A percentile compares a stretch with the other conserved stretches of the same genome.
Evolutionary conservation across 2,797 vertebrate species (phyloP).

Genomic region (Leptodactylus fallax): DNA sequence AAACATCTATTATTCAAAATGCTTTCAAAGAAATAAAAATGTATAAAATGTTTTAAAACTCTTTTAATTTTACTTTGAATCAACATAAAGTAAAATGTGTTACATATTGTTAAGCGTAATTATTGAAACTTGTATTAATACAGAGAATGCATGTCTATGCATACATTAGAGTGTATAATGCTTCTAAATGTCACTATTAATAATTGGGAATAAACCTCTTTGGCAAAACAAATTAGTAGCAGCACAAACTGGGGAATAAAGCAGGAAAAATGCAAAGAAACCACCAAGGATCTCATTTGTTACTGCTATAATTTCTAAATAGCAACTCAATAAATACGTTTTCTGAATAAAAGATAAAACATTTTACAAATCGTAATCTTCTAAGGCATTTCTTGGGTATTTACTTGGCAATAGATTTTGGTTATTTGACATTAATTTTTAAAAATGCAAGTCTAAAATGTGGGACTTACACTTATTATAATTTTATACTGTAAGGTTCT

Average conservation of each 20-base stretch:
- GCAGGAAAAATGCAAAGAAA: not conserved
- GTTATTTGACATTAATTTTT: not conserved
- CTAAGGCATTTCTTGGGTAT: not conserved
- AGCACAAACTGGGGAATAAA: not conserved
- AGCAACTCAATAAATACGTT: not conserved
- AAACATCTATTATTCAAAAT: too few species aligned
- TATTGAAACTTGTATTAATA: not conserved
- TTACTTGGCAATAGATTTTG: not conserved
- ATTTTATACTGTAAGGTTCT: too few species aligned
- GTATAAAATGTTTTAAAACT: not conserved
- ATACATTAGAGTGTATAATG: not conserved
- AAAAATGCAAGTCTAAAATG: too few species aligned
- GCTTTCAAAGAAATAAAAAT: too few species aligned
- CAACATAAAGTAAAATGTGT: not conserved
- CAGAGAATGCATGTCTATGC: not conserved
- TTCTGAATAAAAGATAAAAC: not conserved
- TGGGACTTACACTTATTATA: too few species aligned
- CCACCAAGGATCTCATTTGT: not conserved
- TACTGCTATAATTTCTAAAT: not conserved
- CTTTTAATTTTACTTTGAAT: not conserved
- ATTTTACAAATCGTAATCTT: not conserved
- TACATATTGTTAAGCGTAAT: not conserved
- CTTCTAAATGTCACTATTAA: not conserved
- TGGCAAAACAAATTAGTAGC: not conserved
- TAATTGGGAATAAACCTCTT: not conserved